A percentile compares a stretch with the other conserved stretches of the same genome.
These are phyloP conservation scores for Ahaetulla prasina DNA, from an alignment of 2,113 vertebrate species.

Conservation along the genomic window DNA sequence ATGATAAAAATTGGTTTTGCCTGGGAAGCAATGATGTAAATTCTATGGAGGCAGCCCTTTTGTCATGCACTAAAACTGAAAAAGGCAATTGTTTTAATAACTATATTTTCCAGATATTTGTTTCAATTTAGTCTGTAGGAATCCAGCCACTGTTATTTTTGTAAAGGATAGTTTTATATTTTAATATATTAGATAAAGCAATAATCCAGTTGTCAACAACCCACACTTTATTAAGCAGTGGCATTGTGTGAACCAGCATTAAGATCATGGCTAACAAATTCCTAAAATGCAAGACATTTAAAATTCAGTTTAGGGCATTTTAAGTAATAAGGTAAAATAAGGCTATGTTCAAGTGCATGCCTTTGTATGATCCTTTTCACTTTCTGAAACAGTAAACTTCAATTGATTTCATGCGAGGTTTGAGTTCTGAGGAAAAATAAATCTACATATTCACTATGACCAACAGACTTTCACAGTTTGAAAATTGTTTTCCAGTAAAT, in stretches of 20 bases:
- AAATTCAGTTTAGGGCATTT: not conserved
- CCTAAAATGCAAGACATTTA: not conserved
- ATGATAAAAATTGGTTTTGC: conserved; percentile 37
- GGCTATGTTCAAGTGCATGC: not conserved
- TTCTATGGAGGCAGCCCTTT: conserved; percentile 53
- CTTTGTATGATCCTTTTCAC: conserved; percentile 23
- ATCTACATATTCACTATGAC: not conserved
- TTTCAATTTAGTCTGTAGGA: not conserved
- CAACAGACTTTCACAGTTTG: not conserved
- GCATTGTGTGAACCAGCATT: not conserved
- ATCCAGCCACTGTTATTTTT: not conserved
- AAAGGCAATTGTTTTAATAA: not conserved
- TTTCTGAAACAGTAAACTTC: not conserved
- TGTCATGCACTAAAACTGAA: conserved; percentile 63
- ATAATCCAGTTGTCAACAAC: not conserved
- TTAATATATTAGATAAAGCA: not conserved
- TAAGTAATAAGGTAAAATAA: not conserved
- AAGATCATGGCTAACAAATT: not conserved
- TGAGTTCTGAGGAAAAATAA: not conserved
- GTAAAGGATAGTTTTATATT: not conserved
- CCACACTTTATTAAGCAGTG: not conserved
- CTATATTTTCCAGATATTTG: conserved; percentile 30
- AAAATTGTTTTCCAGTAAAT: not conserved
- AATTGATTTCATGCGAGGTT: not conserved
- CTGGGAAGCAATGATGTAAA: conserved; percentile 43